phyloP scores from a whole-genome alignment of 2,113 vertebrate species.

The Lamprologus tigripictilis region DNA sequence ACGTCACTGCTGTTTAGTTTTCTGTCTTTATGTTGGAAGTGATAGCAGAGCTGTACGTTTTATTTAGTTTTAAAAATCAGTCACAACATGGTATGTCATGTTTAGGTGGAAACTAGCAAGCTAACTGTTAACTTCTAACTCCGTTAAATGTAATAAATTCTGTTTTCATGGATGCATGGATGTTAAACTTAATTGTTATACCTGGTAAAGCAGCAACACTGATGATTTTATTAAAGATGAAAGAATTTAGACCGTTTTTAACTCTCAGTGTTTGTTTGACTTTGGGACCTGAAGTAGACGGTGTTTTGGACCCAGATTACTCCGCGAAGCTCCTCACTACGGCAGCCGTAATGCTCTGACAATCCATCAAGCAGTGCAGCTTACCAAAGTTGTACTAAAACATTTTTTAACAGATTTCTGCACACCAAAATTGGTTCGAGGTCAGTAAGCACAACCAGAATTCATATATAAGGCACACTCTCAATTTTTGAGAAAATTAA shows the following conservation, averaged over 20 bases:
- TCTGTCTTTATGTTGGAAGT: no score
- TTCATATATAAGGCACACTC: not conserved
- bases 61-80: fast-evolving
- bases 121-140: no score
- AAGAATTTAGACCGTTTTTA: not conserved
- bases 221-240: not conserved
- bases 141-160: fast-evolving
- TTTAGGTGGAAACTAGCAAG: no score
- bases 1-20: fast-evolving
- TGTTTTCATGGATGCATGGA: not conserved
- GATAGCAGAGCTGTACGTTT: no score
- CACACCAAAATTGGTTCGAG: not conserved
- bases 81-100: fast-evolving
- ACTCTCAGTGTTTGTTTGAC: not conserved
- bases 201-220: not conserved
- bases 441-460: not conserved
- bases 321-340: not conserved
- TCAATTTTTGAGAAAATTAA: not conserved
- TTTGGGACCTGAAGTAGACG: fast-evolving
- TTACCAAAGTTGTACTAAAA: not conserved
- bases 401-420: not conserved
- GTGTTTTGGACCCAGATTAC: not conserved
- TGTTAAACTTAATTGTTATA: not conserved
- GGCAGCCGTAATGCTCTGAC: not conserved
- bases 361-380: not conserved